These are phyloP conservation scores for Rhadina sibilatrix DNA, from an alignment of 2,113 vertebrate species.

Conservation along the genomic window DNA sequence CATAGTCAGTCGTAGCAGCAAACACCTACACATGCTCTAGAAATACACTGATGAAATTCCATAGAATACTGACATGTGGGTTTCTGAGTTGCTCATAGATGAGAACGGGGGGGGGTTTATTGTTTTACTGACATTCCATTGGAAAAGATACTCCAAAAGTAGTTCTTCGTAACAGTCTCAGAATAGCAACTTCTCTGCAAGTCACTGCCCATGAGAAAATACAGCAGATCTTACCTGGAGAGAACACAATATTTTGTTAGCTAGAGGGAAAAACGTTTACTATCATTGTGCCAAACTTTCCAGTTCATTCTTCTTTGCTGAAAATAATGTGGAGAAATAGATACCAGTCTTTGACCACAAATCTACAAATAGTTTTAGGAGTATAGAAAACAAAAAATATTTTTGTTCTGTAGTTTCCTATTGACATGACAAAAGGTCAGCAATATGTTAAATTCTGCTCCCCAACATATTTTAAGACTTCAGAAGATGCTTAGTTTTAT, in stretches of 20 bases:
- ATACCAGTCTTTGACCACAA: not conserved
- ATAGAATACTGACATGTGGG: not conserved
- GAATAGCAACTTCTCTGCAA: not conserved
- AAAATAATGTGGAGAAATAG: not conserved
- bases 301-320: not conserved
- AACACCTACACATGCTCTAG: not conserved
- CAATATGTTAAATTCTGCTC: not conserved
- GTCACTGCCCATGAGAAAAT: not conserved
- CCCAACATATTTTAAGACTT: not conserved
- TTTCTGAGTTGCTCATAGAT: not conserved
- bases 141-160: not conserved
- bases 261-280: not conserved
- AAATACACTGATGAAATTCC: conserved; percentile 32
- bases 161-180: not conserved
- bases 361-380: not conserved
- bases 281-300: not conserved
- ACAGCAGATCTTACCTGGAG: not conserved
- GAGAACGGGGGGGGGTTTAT: too few relatives aligned
- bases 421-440: not conserved
- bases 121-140: not conserved
- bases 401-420: not conserved
- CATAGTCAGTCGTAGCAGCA: not conserved
- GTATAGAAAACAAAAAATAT: not conserved
- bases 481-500: not conserved
- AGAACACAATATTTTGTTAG: not conserved